These are phyloP conservation scores for Sclerodermus sp. DNA, from an alignment of 2,888 invertebrate species.

Conservation along the genomic window DNA sequence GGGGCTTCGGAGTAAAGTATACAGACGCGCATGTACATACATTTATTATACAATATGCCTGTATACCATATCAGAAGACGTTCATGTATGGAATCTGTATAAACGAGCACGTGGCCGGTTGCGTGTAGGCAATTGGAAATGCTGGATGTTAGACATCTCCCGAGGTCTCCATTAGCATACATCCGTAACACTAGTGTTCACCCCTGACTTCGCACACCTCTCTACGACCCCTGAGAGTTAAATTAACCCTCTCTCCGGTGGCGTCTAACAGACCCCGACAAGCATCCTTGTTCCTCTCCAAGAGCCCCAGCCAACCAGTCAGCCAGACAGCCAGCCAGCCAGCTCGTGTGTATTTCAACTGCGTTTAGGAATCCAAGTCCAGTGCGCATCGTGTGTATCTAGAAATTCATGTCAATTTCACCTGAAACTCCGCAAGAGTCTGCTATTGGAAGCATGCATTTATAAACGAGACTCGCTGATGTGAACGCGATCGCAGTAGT, in stretches of 20 bases:
- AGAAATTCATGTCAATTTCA: constrained; percentile 5
- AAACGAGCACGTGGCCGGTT: constrained; percentile 17
- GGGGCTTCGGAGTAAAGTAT: too few relatives aligned
- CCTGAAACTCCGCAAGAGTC: too few relatives aligned
- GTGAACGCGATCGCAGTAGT: too few relatives aligned
- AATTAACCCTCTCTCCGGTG: constrained; percentile 39
- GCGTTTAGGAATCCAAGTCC: constrained; percentile 11
- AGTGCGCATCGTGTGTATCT: not conserved
- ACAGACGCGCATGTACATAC: too few relatives aligned
- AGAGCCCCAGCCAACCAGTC: too few relatives aligned
- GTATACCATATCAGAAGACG: too few relatives aligned
- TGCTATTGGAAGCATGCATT: too few relatives aligned
- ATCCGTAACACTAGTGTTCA: constrained; percentile 43
- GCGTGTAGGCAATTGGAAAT: constrained; percentile 37
- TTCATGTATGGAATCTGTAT: too few relatives aligned
- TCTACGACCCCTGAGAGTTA: constrained; percentile 26
- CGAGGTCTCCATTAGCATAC: constrained; percentile 52
- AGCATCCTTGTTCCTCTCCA: constrained; percentile 17
- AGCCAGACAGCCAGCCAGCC: too few relatives aligned
- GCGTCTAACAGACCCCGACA: constrained; percentile 17
- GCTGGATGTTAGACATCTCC: constrained; percentile 48
- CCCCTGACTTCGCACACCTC: constrained; percentile 39
- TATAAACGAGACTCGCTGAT: too few relatives aligned
- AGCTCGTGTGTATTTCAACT: constrained; percentile 1
- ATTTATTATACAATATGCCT: too few relatives aligned